These are phyloP conservation scores for Dipodomys merriami DNA, from an alignment of 2,113 vertebrate genomes.

Conservation along the genomic window DNA sequence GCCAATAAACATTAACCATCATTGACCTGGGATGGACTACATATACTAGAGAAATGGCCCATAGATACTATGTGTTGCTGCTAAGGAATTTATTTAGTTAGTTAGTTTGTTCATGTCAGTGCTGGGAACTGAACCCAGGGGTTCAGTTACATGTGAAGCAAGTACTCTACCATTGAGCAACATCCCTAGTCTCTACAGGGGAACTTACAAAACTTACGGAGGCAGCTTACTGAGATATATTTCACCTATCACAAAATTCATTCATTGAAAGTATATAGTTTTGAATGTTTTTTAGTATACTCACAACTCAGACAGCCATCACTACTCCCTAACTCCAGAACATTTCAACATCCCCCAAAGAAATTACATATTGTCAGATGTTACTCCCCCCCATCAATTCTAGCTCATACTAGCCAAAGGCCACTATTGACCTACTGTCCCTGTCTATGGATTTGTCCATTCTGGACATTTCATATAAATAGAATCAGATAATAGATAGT, in stretches of 20 bases:
- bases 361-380: not conserved
- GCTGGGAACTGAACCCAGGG: too few relatives aligned
- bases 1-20: not conserved
- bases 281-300: not conserved
- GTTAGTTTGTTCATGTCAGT: too few relatives aligned
- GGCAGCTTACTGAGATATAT: conserved; percentile 25
- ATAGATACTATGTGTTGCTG: not conserved
- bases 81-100: not conserved
- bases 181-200: not conserved
- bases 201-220: not conserved
- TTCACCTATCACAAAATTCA: conserved; percentile 42
- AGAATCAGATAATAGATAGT: not conserved
- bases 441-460: not conserved
- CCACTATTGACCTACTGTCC: too few relatives aligned
- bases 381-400: not conserved
- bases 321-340: conserved; percentile 15
- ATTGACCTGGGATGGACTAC: not conserved
- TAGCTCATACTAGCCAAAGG: not conserved
- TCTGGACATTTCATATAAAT: not conserved
- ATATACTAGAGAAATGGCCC: not conserved
- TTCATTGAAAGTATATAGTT: not conserved
- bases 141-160: too few relatives aligned
- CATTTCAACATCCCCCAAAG: not conserved
- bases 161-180: too few relatives aligned
- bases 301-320: not conserved